Conservation (phyloP, 1,140 invertebrate genomes). For the Stegodyphus dumicola region DNA sequence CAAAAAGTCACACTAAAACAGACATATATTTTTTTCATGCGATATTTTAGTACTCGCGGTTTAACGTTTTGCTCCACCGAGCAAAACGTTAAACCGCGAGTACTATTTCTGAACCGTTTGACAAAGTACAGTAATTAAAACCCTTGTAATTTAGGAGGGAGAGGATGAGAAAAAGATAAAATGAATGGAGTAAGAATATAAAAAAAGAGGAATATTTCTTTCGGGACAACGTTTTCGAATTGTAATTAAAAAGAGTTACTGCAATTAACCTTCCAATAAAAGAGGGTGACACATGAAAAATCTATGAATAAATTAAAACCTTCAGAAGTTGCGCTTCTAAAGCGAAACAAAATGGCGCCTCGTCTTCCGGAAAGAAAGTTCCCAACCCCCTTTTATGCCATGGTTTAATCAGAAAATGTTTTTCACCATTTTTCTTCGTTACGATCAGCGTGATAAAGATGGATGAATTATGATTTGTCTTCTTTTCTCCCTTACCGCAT, state of each 20-base stretch:
- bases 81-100: slow-evolving; percentile 2
- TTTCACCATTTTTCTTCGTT: slow-evolving; percentile 20
- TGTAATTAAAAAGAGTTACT: slow-evolving; percentile 37
- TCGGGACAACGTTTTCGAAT: background rate
- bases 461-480: slow-evolving; percentile 27
- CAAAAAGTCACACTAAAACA: too few relatives aligned
- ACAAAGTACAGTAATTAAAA: slow-evolving; percentile 39
- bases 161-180: background rate
- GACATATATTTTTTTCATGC: too few relatives aligned
- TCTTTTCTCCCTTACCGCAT: background rate
- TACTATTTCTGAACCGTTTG: background rate
- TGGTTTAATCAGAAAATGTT: slow-evolving; percentile 27
- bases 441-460: slow-evolving; percentile 7
- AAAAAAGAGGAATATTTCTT: slow-evolving; percentile 7
- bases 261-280: slow-evolving; percentile 25
- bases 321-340: too few relatives aligned
- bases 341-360: too few relatives aligned
- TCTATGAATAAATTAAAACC: too few relatives aligned
- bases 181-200: background rate
- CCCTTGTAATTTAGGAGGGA: slow-evolving; percentile 17
- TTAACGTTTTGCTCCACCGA: background rate
- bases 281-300: too few relatives aligned
- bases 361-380: background rate
- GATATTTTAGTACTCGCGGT: too few relatives aligned
- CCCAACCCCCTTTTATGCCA: background rate